Evolutionary conservation across 2,113 vertebrate genomes (phyloP).

Genomic region (Alces alces): DNA sequence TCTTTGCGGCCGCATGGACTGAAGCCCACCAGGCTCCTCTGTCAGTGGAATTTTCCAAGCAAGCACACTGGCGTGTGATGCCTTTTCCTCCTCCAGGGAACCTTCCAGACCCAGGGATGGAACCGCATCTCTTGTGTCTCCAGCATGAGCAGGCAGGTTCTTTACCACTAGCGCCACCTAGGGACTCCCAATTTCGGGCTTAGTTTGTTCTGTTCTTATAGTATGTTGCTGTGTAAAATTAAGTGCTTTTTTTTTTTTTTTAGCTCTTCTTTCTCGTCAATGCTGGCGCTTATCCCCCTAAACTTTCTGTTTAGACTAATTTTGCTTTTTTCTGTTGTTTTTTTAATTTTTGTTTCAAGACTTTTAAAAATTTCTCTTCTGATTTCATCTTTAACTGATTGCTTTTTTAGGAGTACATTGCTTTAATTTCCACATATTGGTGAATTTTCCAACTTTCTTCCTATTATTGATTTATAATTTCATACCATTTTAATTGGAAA

Average conservation of each 20-base stretch:
- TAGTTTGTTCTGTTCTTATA: not conserved
- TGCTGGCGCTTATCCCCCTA: not conserved
- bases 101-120: not conserved
- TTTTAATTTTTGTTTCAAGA: not conserved
- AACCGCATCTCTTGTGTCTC: not conserved
- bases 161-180: not conserved
- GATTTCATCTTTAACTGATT: not conserved
- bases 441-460: not conserved
- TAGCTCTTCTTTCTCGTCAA: not conserved
- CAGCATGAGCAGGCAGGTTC: not conserved
- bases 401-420: not conserved
- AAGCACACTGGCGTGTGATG: not conserved
- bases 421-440: not conserved
- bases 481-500: not conserved
- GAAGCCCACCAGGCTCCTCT: not conserved
- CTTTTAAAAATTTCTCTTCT: not conserved
- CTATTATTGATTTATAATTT: not conserved
- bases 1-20: not conserved
- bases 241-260: not conserved
- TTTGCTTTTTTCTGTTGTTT: not conserved
- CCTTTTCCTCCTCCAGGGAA: not conserved
- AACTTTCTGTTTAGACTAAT: not conserved
- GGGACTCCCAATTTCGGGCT: not conserved
- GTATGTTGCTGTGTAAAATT: not conserved
- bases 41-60: not conserved